Percentiles rank a stretch among this genome's conserved stretches.
phyloP scores from a whole-genome alignment of 2,888 invertebrate genomes.

The Nudaria mundana region DNA sequence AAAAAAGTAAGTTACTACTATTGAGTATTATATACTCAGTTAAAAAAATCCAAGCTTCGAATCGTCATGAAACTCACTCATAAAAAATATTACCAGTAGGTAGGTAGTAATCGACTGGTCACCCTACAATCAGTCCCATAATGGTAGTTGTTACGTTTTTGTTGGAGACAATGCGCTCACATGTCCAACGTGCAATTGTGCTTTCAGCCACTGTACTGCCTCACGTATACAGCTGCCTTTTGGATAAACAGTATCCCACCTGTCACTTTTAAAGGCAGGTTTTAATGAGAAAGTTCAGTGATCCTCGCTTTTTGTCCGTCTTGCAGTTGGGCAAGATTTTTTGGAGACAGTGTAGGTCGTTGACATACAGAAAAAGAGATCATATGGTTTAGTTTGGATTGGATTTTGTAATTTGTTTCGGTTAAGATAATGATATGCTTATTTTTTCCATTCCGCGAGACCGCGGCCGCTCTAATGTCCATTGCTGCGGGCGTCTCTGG shows the following conservation, averaged over 20 bases:
- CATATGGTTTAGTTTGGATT: too few species aligned
- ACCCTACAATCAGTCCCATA: conserved; percentile 24
- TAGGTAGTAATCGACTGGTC: conserved; percentile 14
- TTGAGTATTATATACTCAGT: too few species aligned
- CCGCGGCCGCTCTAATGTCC: too few species aligned
- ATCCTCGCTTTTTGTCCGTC: conserved; percentile 3
- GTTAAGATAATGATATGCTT: too few species aligned
- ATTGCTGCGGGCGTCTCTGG: too few species aligned
- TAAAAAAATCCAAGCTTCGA: too few species aligned
- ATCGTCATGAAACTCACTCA: too few species aligned
- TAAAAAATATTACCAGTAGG: too few species aligned
- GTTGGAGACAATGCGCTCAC: conserved; percentile 30
- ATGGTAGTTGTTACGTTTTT: conserved; percentile 37
- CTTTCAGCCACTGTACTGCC: conserved; percentile 17
- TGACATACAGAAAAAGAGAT: too few species aligned
- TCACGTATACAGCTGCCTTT: conserved; percentile 20
- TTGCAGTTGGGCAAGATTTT: not conserved
- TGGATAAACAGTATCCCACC: conserved; percentile 17
- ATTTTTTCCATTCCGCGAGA: too few species aligned
- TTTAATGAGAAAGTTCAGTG: conserved; percentile 8
- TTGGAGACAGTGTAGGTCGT: conserved; percentile 35
- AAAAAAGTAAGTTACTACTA: too few species aligned
- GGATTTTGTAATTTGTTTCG: too few species aligned
- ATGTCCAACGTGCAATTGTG: conserved; percentile 31
- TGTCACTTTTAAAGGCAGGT: conserved; percentile 16